These are phyloP conservation scores for Myoxocephalus aenaeus DNA, from an alignment of 2,797 vertebrate genomes.

Conservation along the genomic window DNA sequence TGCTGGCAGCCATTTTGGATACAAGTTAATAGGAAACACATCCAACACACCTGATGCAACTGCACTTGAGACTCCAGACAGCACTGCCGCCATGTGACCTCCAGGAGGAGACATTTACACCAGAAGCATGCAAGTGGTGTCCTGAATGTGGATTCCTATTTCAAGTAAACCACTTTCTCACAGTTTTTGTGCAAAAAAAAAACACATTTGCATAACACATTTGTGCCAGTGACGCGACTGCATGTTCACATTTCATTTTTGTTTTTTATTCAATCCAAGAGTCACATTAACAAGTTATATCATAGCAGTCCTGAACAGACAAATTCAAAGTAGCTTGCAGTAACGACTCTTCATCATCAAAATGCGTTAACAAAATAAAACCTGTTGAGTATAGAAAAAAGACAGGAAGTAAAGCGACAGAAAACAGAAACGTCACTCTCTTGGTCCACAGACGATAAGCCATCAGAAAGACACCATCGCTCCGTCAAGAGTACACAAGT, in stretches of 20 bases:
- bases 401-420: conserved; percentile 66
- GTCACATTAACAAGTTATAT: conserved; percentile 87
- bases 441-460: conserved; percentile 64
- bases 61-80: not conserved
- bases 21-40: not conserved
- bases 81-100: conserved; percentile 6
- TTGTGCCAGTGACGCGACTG: not conserved
- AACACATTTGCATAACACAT: not conserved
- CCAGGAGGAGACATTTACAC: conserved; percentile 63
- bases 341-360: conserved; percentile 82
- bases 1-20: not conserved
- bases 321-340: conserved; percentile 82
- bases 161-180: not conserved
- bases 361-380: conserved; percentile 83
- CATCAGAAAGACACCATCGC: conserved; percentile 83
- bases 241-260: conserved; percentile 51
- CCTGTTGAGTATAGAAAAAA: conserved; percentile 71
- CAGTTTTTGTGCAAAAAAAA: not conserved
- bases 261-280: conserved; percentile 82
- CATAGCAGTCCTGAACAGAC: conserved; percentile 84
- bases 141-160: not conserved
- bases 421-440: conserved; percentile 61
- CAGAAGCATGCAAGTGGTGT: not conserved
- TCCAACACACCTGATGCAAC: not conserved
- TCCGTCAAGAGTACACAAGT: conserved; percentile 72